Percentiles rank a stretch among this genome's conserved stretches.
phyloP scores from a whole-genome alignment of 2,797 vertebrate genomes.

The Sciurus vulgaris region DNA sequence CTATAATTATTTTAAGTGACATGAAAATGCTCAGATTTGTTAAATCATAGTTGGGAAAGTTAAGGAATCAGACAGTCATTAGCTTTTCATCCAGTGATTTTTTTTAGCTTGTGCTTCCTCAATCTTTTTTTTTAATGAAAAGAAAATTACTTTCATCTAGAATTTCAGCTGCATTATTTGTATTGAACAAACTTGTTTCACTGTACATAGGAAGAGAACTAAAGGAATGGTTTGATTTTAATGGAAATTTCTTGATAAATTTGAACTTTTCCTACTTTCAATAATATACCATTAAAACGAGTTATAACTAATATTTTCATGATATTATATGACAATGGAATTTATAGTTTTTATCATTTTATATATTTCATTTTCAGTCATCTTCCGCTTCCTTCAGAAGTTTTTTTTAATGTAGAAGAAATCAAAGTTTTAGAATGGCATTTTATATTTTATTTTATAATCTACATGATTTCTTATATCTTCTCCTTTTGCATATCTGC shows the following conservation, averaged over 20 bases:
- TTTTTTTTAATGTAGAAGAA: not conserved
- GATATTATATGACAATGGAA: not conserved
- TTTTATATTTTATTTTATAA: slow-evolving; percentile 49
- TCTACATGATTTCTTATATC: not conserved
- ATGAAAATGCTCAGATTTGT: not conserved
- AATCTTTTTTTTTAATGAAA: not conserved
- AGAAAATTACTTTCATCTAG: not conserved
- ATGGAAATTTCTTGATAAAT: not conserved
- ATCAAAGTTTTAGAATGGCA: not conserved
- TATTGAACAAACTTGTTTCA: not conserved
- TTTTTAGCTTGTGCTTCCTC: not conserved
- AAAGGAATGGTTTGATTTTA: not conserved
- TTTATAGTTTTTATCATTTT: slow-evolving; percentile 9
- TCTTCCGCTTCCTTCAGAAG: not conserved
- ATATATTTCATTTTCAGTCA: not conserved
- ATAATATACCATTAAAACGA: not conserved
- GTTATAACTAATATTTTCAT: slow-evolving; percentile 16
- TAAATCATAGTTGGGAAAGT: not conserved
- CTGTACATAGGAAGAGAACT: slow-evolving; percentile 24
- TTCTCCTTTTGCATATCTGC: not conserved
- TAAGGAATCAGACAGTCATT: not conserved
- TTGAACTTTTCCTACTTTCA: not conserved
- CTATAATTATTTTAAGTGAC: not conserved
- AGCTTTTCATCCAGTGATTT: not conserved
- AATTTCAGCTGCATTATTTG: slow-evolving; percentile 43